Evolutionary conservation across 2,797 vertebrate species (phyloP).

Genomic region (Hemibagrus guttatus): DNA sequence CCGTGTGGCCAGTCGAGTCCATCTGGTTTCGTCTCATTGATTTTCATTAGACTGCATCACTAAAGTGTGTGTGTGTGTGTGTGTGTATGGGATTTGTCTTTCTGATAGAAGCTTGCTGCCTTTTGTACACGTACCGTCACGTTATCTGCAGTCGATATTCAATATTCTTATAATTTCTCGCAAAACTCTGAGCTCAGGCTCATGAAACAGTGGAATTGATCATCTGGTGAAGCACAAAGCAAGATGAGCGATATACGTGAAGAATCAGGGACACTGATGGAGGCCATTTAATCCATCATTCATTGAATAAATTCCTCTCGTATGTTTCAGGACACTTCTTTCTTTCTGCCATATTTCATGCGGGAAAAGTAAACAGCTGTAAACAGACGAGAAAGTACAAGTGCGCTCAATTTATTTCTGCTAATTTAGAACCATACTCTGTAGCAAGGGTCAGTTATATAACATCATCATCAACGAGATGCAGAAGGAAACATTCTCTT

Average conservation of each 20-base stretch:
- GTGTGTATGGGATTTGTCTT: background rate
- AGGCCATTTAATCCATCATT: background rate
- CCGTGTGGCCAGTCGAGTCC: background rate
- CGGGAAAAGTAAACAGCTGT: background rate
- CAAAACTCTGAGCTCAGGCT: background rate
- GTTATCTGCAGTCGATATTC: background rate
- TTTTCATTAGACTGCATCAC: background rate
- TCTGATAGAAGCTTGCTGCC: background rate
- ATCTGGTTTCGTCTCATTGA: background rate
- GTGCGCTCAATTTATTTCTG: background rate
- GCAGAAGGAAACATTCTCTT: too few relatives aligned
- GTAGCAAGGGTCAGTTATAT: background rate
- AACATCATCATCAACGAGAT: background rate
- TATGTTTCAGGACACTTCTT: background rate
- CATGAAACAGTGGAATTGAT: background rate
- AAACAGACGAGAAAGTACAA: background rate
- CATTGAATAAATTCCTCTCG: background rate
- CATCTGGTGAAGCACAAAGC: background rate
- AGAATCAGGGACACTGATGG: background rate
- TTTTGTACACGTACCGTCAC: background rate
- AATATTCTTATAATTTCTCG: background rate
- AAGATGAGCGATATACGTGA: background rate
- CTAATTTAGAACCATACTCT: background rate
- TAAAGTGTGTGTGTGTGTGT: background rate
- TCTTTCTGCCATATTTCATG: background rate